Percentiles rank a stretch among this genome's conserved stretches.
These are phyloP conservation scores for Scaptomyza pallida DNA, from an alignment of 1,140 invertebrate genomes.

Conservation along the genomic window DNA sequence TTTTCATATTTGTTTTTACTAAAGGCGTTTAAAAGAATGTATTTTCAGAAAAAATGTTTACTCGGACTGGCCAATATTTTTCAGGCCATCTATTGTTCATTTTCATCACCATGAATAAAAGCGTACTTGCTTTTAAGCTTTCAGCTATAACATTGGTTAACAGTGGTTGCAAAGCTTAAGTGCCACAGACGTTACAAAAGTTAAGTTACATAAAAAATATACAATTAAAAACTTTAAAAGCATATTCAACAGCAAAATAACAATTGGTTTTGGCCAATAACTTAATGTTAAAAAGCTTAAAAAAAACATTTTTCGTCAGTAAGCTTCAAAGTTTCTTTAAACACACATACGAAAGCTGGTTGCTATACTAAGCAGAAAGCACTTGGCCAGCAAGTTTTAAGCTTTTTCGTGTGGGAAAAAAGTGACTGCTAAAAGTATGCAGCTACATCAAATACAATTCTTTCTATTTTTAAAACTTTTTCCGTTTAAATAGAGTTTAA, in stretches of 20 bases:
- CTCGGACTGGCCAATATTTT: not conserved
- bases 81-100: constrained; percentile 13
- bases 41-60: not conserved
- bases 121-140: not conserved
- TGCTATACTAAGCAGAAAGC: too few species aligned
- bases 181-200: not conserved
- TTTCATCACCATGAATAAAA: too few species aligned
- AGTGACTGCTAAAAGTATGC: not conserved
- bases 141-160: not conserved
- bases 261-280: too few species aligned
- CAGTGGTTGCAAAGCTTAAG: not conserved
- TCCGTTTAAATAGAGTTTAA: constrained; percentile 10
- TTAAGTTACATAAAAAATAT: not conserved
- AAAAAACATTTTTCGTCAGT: too few species aligned
- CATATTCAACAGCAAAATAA: too few species aligned
- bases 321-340: not conserved
- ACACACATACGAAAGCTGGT: not conserved
- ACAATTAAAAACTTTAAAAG: too few species aligned
- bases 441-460: not conserved
- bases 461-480: not conserved
- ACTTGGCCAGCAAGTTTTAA: not conserved
- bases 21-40: not conserved
- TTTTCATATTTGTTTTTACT: too few species aligned
- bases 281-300: too few species aligned
- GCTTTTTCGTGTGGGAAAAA: not conserved